Conservation (phyloP, 2,888 invertebrate genomes). For the Brassicogethes aeneus region DNA sequence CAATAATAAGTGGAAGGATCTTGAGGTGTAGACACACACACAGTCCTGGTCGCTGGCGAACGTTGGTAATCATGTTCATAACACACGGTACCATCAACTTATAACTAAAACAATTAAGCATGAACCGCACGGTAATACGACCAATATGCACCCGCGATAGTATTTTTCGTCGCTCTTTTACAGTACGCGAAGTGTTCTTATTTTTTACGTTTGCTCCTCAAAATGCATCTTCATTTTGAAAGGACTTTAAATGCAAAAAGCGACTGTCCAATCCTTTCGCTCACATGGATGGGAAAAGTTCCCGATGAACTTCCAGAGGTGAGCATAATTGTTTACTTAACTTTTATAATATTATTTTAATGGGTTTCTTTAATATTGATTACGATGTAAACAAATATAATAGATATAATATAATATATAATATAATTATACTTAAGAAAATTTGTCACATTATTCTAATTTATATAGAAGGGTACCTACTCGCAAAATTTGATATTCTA, state of each 20-base stretch:
- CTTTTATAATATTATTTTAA: not conserved
- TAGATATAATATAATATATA: too few relatives aligned
- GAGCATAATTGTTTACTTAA: slow-evolving; percentile 28
- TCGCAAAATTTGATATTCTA: too few relatives aligned
- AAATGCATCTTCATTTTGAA: slow-evolving; percentile 95
- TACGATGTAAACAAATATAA: too few relatives aligned
- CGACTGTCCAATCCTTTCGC: slow-evolving; percentile 87
- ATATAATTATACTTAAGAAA: too few relatives aligned
- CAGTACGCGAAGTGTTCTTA: not conserved
- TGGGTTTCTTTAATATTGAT: too few relatives aligned
- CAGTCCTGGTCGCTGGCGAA: not conserved
- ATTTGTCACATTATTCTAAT: too few relatives aligned
- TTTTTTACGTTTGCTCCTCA: too few relatives aligned
- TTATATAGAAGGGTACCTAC: too few relatives aligned
- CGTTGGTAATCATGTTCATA: slow-evolving; percentile 10
- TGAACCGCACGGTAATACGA: slow-evolving; percentile 3
- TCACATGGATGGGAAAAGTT: slow-evolving; percentile 98
- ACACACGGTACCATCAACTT: slow-evolving; percentile 11
- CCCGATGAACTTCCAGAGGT: slow-evolving; percentile 94
- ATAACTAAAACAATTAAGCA: slow-evolving; percentile 1
- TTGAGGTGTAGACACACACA: slow-evolving; percentile 20
- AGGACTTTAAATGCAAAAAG: slow-evolving; percentile 88
- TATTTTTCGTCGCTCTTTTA: not conserved
- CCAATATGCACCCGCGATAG: not conserved
- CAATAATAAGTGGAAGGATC: slow-evolving; percentile 31